Percentiles rank a stretch among this genome's conserved stretches.
Conservation (phyloP, 2,888 invertebrate species). For the Sphecodes monilicornis region DNA sequence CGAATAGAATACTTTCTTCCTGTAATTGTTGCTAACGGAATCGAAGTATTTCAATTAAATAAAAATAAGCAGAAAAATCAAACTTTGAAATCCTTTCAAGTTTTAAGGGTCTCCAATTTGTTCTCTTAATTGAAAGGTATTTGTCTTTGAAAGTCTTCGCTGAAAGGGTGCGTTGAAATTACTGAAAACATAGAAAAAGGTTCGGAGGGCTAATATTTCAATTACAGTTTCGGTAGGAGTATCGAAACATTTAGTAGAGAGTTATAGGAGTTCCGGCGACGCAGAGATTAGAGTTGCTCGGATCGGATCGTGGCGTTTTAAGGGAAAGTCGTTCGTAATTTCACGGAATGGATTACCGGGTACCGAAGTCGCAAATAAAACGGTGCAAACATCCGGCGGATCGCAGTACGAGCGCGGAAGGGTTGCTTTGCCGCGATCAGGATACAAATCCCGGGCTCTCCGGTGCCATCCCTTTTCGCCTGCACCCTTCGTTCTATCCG, state of each 20-base stretch:
- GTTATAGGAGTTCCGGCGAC: not conserved
- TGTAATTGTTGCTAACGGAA: no score
- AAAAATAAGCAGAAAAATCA: no score
- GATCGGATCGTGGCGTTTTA: not conserved
- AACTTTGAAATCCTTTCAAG: no score
- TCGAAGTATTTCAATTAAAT: no score
- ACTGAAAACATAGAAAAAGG: not conserved
- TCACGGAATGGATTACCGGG: not conserved
- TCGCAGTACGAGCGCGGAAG: conserved; percentile 41
- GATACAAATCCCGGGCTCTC: conserved; percentile 57
- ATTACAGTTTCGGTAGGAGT: not conserved
- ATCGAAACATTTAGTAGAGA: not conserved
- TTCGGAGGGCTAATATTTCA: not conserved
- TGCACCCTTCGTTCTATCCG: not conserved
- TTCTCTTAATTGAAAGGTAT: not conserved
- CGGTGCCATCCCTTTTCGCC: conserved; percentile 16
- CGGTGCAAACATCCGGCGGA: conserved; percentile 46
- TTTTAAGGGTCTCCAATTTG: no score
- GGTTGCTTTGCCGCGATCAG: conserved; percentile 57
- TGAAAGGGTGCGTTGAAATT: not conserved
- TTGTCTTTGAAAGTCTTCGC: not conserved
- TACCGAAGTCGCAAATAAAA: conserved; percentile 54
- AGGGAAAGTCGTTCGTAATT: conserved; percentile 12
- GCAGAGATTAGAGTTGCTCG: not conserved
- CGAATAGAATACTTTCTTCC: no score